phyloP scores from a whole-genome alignment of 2,888 invertebrate species.

The Timema podura region DNA sequence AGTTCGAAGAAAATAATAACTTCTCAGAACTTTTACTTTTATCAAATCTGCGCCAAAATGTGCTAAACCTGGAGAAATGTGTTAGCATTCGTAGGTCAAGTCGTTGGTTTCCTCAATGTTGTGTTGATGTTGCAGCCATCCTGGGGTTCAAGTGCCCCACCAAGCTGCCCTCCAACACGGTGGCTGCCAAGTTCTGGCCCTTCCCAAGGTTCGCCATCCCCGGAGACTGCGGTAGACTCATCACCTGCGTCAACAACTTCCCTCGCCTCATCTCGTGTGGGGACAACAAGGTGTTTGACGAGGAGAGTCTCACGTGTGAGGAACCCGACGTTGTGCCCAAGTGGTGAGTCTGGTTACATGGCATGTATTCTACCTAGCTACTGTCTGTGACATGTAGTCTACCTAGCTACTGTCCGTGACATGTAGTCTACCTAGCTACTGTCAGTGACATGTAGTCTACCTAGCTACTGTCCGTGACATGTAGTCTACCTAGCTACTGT shows the following conservation, averaged over 20 bases:
- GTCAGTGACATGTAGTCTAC: no score
- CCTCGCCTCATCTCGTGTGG: slow-evolving; percentile 85
- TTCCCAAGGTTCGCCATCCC: slow-evolving; percentile 87
- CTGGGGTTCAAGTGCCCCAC: slow-evolving; percentile 90
- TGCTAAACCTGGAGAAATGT: no score
- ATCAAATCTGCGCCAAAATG: no score
- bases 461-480: no score
- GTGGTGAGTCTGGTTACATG: slow-evolving; percentile 25
- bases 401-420: no score
- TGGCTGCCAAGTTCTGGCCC: slow-evolving; percentile 87
- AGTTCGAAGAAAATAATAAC: no score
- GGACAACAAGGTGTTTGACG: slow-evolving; percentile 83
- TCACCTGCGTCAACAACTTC: slow-evolving; percentile 87
- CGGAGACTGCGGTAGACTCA: slow-evolving; percentile 79
- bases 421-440: no score
- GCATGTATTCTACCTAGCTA: not conserved
- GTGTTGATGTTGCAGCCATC: slow-evolving; percentile 57
- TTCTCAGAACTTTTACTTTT: no score
- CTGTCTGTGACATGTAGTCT: no score
- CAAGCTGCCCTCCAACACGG: slow-evolving; percentile 73
- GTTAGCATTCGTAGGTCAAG: no score
- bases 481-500: no score
- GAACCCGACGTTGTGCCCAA: slow-evolving; percentile 53
- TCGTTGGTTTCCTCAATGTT: no score
- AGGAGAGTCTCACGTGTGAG: slow-evolving; percentile 76